Conservation (phyloP, 2,113 vertebrate species). For the Pituophis catenifer region DNA sequence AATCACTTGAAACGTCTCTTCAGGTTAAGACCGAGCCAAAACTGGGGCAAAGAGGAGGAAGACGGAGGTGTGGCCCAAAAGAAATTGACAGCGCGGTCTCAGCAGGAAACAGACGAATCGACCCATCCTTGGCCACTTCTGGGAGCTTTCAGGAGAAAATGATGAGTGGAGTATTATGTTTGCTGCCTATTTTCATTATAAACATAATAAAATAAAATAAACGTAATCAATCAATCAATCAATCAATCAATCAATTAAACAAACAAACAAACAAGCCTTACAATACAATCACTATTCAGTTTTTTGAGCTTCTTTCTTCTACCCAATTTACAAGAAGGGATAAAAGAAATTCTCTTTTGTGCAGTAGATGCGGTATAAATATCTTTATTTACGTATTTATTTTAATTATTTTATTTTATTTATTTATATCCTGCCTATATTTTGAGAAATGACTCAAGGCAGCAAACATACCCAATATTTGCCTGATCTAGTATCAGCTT, state of each 20-base stretch:
- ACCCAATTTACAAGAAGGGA: not conserved
- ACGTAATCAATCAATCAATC: too few relatives aligned
- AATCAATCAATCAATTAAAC: too few relatives aligned
- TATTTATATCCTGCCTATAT: too few relatives aligned
- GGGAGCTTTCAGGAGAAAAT: not conserved
- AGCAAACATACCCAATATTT: not conserved
- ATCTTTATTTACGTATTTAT: not conserved
- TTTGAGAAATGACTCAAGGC: too few relatives aligned
- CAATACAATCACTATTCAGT: not conserved
- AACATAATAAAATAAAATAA: not conserved
- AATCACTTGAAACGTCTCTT: too few relatives aligned
- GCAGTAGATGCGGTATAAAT: not conserved
- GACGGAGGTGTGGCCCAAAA: too few relatives aligned
- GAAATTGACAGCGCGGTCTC: too few relatives aligned
- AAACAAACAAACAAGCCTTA: not conserved
- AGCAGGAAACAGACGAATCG: too few relatives aligned
- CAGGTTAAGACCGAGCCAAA: too few relatives aligned
- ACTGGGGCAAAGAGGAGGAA: too few relatives aligned
- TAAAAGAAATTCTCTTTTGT: not conserved
- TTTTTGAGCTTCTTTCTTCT: not conserved
- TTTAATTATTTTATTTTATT: too few relatives aligned
- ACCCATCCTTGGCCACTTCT: too few relatives aligned
- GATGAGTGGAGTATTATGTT: not conserved
- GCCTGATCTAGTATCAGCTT: not conserved
- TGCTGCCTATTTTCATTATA: not conserved